These are phyloP conservation scores for Ethmia dodecea DNA, from an alignment of 2,888 invertebrate species.

Conservation along the genomic window DNA sequence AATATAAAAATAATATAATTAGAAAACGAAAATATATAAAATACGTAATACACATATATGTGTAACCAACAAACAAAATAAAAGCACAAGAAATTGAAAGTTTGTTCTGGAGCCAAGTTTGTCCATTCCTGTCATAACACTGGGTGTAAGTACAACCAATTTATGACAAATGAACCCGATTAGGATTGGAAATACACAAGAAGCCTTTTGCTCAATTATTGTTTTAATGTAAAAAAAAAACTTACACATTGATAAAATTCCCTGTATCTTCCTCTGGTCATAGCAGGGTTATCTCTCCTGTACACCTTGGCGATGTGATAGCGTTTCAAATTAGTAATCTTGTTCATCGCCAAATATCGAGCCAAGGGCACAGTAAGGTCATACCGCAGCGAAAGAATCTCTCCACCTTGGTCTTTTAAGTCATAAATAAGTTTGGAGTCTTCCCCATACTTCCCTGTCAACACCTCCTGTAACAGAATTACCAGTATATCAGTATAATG, in stretches of 20 bases:
- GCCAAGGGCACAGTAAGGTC: slow-evolving; percentile 99
- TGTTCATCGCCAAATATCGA: slow-evolving; percentile 98
- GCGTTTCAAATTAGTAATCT: slow-evolving; percentile 94
- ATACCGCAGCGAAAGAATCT: slow-evolving; percentile 96
- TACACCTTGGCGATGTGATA: slow-evolving; percentile 99
- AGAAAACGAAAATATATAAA: no score
- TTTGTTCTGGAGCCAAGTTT: no score
- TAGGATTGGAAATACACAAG: no score
- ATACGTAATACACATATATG: no score
- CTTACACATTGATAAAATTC: slow-evolving; percentile 99
- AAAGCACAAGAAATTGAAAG: no score
- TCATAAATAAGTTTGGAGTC: slow-evolving; percentile 99
- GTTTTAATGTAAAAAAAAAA: slow-evolving; percentile 32
- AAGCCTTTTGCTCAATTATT: no score
- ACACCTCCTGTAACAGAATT: slow-evolving; percentile 85
- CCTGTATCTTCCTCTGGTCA: slow-evolving; percentile 95
- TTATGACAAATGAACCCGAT: no score
- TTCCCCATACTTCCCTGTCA: slow-evolving; percentile 99
- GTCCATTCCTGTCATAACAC: no score
- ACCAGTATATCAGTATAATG: no score
- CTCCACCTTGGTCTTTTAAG: slow-evolving; percentile 98
- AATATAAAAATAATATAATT: no score
- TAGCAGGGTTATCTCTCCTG: slow-evolving; percentile 97
- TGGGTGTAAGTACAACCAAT: no score
- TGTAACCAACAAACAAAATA: no score